Conservation (phyloP, 2,797 vertebrate genomes). For the Falco peregrinus region DNA sequence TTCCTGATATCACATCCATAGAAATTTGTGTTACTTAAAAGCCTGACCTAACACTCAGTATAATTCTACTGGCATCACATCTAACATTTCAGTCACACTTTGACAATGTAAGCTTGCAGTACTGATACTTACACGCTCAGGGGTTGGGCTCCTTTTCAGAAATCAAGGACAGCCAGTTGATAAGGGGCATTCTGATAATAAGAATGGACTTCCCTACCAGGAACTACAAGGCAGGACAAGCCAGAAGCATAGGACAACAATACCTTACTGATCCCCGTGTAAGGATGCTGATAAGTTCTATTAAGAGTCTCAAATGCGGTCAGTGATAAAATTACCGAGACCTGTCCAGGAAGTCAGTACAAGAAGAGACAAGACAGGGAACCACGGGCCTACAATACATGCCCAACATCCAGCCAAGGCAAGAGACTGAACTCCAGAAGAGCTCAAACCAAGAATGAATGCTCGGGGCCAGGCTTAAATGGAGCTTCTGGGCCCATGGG, state of each 20-base stretch:
- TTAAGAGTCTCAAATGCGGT: fast-evolving
- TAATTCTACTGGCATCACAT: background rate
- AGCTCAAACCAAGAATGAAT: fast-evolving
- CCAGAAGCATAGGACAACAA: background rate
- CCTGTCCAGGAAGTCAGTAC: fast-evolving
- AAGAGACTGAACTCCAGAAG: fast-evolving
- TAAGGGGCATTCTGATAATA: background rate
- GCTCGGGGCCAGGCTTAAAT: background rate
- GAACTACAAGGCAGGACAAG: background rate
- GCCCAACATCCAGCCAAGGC: fast-evolving
- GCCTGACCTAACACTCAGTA: background rate
- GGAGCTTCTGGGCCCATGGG: background rate
- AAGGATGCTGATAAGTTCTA: background rate
- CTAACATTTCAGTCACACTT: background rate
- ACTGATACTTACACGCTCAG: background rate
- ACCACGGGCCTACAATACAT: fast-evolving
- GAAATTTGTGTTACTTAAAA: background rate
- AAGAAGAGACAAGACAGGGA: fast-evolving
- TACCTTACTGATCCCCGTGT: background rate
- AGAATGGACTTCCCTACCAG: fast-evolving
- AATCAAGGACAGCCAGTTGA: background rate
- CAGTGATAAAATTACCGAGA: fast-evolving
- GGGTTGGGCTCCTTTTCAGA: background rate
- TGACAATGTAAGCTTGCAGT: background rate
- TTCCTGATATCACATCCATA: fast-evolving